Evolutionary conservation across 2,888 invertebrate species (phyloP).

Genomic region (Scaptomyza reducta): DNA sequence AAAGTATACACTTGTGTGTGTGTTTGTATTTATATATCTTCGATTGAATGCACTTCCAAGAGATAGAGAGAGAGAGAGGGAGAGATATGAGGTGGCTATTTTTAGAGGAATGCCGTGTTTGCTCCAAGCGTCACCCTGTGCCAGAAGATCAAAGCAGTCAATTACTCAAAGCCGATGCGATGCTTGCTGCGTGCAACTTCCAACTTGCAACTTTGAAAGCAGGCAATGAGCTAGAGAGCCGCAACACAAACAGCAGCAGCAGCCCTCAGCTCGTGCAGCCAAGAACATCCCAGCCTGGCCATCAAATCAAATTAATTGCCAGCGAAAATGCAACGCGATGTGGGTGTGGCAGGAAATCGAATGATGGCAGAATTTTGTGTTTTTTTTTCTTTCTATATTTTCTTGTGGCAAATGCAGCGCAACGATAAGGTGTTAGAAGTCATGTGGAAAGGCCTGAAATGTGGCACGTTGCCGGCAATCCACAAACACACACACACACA

Average conservation of each 20-base stretch:
- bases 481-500: not conserved
- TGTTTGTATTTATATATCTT: not conserved
- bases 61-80: not conserved
- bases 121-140: conserved; percentile 53
- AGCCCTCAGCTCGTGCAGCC: not conserved
- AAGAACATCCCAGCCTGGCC: conserved; percentile 14
- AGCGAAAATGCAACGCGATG: conserved; percentile 33
- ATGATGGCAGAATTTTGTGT: conserved; percentile 23
- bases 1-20: not conserved
- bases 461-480: conserved; percentile 36
- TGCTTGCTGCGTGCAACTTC: conserved; percentile 20
- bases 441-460: conserved; percentile 55
- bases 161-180: conserved; percentile 69
- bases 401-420: conserved; percentile 48
- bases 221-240: conserved; percentile 77
- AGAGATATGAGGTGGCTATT: conserved; percentile 47
- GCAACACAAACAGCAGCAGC: conserved; percentile 23
- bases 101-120: conserved; percentile 39
- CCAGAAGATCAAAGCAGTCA: conserved; percentile 73
- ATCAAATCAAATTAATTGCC: conserved; percentile 73
- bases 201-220: conserved; percentile 55
- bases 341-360: conserved; percentile 74
- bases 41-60: not conserved
- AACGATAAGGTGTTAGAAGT: conserved; percentile 65
- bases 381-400: not conserved